phyloP scores from a whole-genome alignment of 2,797 vertebrate genomes.

The Dermochelys coriacea region DNA sequence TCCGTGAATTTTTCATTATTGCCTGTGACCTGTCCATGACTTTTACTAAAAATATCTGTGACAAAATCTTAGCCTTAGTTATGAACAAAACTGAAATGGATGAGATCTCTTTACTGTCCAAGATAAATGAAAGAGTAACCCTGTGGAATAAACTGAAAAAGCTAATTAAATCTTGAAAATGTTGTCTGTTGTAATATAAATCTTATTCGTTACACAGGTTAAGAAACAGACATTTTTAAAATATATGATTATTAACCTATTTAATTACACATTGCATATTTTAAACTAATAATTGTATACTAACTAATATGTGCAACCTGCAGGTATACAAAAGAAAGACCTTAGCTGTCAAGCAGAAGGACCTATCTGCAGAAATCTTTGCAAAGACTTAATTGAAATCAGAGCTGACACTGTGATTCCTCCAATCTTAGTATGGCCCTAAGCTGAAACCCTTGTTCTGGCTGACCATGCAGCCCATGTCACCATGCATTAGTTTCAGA shows the following conservation, averaged over 20 bases:
- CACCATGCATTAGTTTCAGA: slow-evolving; percentile 68
- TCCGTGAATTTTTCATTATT: too few species aligned
- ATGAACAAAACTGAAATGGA: neutral
- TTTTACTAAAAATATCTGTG: too few species aligned
- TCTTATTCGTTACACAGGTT: neutral
- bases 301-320: neutral
- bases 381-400: slow-evolving; percentile 28
- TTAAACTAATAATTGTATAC: neutral
- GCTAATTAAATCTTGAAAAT: neutral
- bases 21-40: too few species aligned
- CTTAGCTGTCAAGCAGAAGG: slow-evolving; percentile 20
- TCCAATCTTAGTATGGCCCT: slow-evolving; percentile 18
- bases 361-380: neutral
- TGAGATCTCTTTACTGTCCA: neutral
- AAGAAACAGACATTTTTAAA: neutral
- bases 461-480: slow-evolving; percentile 70
- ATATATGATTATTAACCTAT: neutral
- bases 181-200: neutral
- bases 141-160: neutral
- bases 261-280: neutral
- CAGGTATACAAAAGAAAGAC: neutral
- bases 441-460: slow-evolving; percentile 47
- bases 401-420: slow-evolving; percentile 28
- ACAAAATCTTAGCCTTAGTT: too few species aligned
- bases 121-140: neutral